Evolutionary conservation across 2,797 vertebrate species (phyloP), one percentile per base, ranked within the genome.

Genomic region (Protosalanx chinensis): DNA sequence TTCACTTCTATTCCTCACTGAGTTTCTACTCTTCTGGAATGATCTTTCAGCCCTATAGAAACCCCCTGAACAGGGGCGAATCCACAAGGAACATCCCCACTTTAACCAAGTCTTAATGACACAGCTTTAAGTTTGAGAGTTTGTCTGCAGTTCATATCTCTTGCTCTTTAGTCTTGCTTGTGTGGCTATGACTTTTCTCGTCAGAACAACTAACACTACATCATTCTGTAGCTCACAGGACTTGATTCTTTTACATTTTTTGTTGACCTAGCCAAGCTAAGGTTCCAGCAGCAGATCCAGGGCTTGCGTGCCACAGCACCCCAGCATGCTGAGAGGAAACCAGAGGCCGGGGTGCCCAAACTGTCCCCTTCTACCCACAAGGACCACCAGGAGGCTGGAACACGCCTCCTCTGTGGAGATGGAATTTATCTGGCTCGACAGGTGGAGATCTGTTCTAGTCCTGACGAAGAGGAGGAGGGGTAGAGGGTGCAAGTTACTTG

Each of bases 251-350:
- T 46, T 46, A 12, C 72, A 23, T 63, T 10, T 58, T 67, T 59
- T 12, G 68, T 46, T 76, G 13, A 71, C 46, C 65, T 76, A 93
- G 91, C 64, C 12, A 80, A 86, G 72, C 63, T 91, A 72, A 88
- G 67, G 56, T 74, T 74, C 62, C 82, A 76, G 69, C 81, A 83
- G 35, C 83, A 83, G 67, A 74, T 81, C 8, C 81, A 86, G 64
- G 76, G 78, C 27, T 61, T 68, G 65, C 68, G 74, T 23, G 64
- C 61, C 3, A 12, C 78, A 41, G 72, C 74, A 0, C 68, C 73
- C 32, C 70, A 41, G n/a, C 8, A 3, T 6, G 29, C 6, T 15
- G 72, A 77, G 20, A 72, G 37, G n/a, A 35, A 5, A 6, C 41
- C 57, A 32, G 53, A 63, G 16, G 35, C 49, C 1, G 6, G 2